Conservation (phyloP, 2,113 vertebrate species). For the Aix galericulata region DNA sequence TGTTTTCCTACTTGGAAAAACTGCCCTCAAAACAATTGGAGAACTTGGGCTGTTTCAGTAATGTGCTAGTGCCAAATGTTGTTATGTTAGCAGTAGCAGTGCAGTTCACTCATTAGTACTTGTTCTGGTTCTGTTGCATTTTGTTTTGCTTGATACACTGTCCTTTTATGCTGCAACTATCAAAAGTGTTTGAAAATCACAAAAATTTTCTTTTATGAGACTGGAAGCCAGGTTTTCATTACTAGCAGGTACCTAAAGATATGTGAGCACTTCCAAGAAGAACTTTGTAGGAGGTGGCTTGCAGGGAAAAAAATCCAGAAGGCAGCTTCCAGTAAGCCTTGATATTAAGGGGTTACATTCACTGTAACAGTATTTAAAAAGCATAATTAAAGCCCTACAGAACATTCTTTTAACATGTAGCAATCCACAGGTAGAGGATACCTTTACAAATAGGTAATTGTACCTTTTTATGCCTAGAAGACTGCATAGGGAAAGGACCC, state of each 20-base stretch:
- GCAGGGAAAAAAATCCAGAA: neutral
- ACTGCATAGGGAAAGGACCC: fast-evolving
- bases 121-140: neutral
- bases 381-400: neutral
- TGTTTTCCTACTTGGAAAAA: neutral
- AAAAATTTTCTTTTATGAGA: neutral
- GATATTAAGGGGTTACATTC: neutral
- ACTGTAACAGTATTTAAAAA: neutral
- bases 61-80: constrained; percentile 1
- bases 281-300: neutral
- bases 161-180: neutral
- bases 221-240: neutral
- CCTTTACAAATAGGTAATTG: neutral
- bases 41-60: neutral
- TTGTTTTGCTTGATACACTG: neutral
- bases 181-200: neutral
- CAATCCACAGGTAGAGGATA: neutral
- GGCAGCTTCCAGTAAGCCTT: neutral
- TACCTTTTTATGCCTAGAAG: neutral
- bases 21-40: neutral
- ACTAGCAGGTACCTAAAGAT: neutral
- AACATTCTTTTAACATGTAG: neutral
- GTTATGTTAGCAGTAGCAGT: neutral
- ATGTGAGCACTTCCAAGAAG: neutral
- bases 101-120: neutral